Evolutionary conservation across 2,888 invertebrate genomes (phyloP), one percentile per base, ranked within the genome.

Genomic region (Lagria hirta): DNA sequence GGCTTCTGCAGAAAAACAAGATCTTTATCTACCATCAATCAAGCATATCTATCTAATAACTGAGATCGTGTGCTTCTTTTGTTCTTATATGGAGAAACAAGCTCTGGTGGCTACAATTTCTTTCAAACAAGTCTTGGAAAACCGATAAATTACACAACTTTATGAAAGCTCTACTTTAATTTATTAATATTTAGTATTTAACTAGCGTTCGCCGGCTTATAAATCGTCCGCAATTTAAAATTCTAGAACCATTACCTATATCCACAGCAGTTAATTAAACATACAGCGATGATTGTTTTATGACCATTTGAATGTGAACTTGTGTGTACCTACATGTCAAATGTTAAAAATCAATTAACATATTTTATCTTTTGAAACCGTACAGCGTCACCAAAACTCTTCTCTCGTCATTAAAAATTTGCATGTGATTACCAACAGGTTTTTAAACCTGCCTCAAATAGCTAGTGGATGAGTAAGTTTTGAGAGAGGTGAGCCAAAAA

Each of bases 281-380:
- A 24, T 24, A 35, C 32, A 42, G 22, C 29, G 42, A 6, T 29
- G 42, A 35, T 27, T 34, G 22, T 34, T 42, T 42, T 42, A 42
- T 29, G 26, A 23, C 12, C 28, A 18, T 42, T 27, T 17, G 10
- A 10, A 35, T 24, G 23, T 42, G 20, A n/a, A 12, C 18, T 15
- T 12, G 14, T 27, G 17, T 16, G 12, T 37, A 28, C 28, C 37
- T 14, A n/a, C 11, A 14, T 27, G 37, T 24, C 32, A 24, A 30
- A 14, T 32, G 24, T 40, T 27, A 40, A 40, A 40, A 40, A 40
- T 40, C 40, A 40, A 40, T 40, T 40, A 40, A 23, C 26, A 22
- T 40, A 40, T 32, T 32, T 32, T 11, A 30, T 30, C 12, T n/a
- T n/a, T n/a, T n/a, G n/a, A n/a, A n/a, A n/a, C 14, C 18, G 8